Base-by-base conservation (phyloP, 1,140 invertebrate species). In the Lethrus apterus region DNA sequence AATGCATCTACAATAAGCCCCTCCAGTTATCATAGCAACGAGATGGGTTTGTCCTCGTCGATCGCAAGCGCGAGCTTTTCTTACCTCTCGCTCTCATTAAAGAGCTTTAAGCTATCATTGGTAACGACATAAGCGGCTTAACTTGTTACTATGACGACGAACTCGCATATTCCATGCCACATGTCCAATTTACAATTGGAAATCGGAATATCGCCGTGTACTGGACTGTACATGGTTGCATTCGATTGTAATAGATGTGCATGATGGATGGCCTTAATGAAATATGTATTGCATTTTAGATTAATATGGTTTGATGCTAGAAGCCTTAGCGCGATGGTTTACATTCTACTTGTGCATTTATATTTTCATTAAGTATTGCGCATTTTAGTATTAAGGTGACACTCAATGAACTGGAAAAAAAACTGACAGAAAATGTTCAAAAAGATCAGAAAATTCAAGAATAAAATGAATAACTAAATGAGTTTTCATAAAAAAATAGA, bases 81-180 rank as follows among this genome's bases (percentile, higher is more conserved):
- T 34, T 34, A 4, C 13, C 2, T 40, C 24, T 23, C 34, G 5
- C 48, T 50, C 42, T 50, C 48, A 50, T 50, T 50, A 50, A 50
- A 50, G 41, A 50, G 48, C 48, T 50, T 50, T 44, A 23, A 33
- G 41, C 48, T 50, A 50, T 50, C 48, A 50, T 38, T 40, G 48
- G 23, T 38, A 50, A 50, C 40, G 33, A 20, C 35, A 33, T 50
- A 50, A 50, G 48, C 48, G 41, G 48, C 44, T 50, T 50, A 50
- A 31, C 33, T 21, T 43, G 48, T 50, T 33, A 34, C 48, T 50
- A 50, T 50, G 48, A 42, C 29, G 36, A 35, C 47, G 14, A 45
- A 45, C 24, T 18, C 42, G 38, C 42, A 20, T 15, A 36, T 40
- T 34, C 7, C n/a, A 29, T n/a, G n/a, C n/a, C n/a, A n/a, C n/a